These are phyloP conservation scores for Adela reaumurella DNA, from an alignment of 2,888 invertebrate species.

Conservation along the genomic window DNA sequence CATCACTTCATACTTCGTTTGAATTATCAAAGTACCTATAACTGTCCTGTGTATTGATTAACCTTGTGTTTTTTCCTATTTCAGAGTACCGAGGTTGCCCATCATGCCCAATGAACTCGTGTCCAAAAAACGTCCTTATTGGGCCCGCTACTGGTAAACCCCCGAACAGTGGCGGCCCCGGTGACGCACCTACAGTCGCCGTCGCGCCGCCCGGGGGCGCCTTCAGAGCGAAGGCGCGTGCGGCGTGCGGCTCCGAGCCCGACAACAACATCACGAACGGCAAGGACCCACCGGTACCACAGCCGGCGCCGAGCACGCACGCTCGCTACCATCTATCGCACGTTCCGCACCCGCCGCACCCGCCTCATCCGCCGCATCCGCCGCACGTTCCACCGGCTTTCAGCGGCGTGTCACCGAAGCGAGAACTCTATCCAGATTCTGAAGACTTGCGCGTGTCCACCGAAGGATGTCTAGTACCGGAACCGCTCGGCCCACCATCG, in stretches of 20 bases:
- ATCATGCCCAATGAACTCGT: conserved; percentile 89
- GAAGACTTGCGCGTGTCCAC: conserved; percentile 34
- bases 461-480: conserved; percentile 31
- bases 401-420: conserved; percentile 45
- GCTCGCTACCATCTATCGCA: conserved; percentile 27
- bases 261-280: conserved; percentile 43
- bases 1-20: too few species aligned
- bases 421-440: conserved; percentile 33
- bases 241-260: conserved; percentile 33
- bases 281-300: conserved; percentile 41
- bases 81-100: conserved; percentile 66
- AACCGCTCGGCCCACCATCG: conserved; percentile 60
- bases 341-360: conserved; percentile 37
- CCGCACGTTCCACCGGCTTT: conserved; percentile 33
- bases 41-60: too few species aligned
- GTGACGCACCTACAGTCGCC: conserved; percentile 29
- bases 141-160: conserved; percentile 97
- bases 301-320: conserved; percentile 36
- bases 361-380: conserved; percentile 38
- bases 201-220: conserved; percentile 49
- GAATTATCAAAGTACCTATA: too few species aligned
- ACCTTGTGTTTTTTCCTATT: too few species aligned
- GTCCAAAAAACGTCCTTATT: conserved; percentile 98
- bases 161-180: conserved; percentile 68
- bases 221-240: conserved; percentile 51